Conservation (phyloP, 2,888 invertebrate genomes). For the Polymixis flavicincta region DNA sequence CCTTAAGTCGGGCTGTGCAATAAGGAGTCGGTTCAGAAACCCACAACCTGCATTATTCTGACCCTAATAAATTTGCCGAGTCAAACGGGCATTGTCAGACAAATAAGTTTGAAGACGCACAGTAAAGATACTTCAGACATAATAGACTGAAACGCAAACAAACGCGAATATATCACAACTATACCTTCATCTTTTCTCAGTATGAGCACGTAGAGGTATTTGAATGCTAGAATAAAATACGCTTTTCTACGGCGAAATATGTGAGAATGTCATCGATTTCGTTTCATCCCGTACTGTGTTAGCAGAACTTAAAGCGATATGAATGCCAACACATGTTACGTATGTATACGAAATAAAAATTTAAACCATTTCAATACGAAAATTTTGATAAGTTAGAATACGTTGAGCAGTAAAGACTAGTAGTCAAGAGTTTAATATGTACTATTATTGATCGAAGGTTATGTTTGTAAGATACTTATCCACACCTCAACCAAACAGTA, state of each 20-base stretch:
- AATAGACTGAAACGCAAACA: conserved; percentile 60
- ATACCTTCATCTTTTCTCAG: conserved; percentile 38
- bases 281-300: conserved; percentile 9
- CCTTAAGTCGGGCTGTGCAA: conserved; percentile 85
- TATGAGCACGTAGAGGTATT: conserved; percentile 48
- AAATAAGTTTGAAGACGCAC: conserved; percentile 82
- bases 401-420: not conserved
- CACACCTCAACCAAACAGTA: conserved; percentile 11
- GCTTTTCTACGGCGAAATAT: conserved; percentile 35
- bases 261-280: conserved; percentile 52
- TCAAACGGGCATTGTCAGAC: conserved; percentile 88
- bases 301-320: conserved; percentile 13
- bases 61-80: conserved; percentile 90
- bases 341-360: not conserved
- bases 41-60: conserved; percentile 89
- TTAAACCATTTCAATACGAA: not conserved
- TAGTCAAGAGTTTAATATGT: too few relatives aligned
- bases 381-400: not conserved
- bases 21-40: conserved; percentile 87
- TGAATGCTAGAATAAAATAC: conserved; percentile 56
- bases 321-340: not conserved
- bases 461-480: conserved; percentile 8
- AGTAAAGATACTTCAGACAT: conserved; percentile 64
- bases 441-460: too few relatives aligned
- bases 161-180: conserved; percentile 43